Base-by-base conservation (phyloP, 1,140 invertebrate genomes). In the Anastrepha ludens region DNA sequence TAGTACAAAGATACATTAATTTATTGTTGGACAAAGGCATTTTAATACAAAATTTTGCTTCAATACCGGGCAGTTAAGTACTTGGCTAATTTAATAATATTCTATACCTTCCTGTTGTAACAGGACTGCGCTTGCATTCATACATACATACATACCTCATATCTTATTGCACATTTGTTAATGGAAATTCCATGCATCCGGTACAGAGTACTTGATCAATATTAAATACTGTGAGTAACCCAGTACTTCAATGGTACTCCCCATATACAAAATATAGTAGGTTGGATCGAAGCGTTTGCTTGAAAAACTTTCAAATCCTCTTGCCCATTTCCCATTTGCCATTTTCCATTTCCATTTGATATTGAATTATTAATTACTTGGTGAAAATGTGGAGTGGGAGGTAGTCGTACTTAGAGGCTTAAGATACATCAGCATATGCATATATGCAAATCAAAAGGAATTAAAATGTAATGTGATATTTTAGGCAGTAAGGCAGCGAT, bases 401-500 rank as follows among this genome's bases (percentile, higher is more conserved):
- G 65, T 67, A 67, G 29, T 29, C 29, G 0, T 29, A 29, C 65
- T 67, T 67, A 67, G 15, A 11, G 11, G 29, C 65, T 67, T 67
- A 67, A 67, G 65, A 11, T 67, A 41, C 0, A 39, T 29, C 11
- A 20, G 39, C 65, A 20, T 67, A 67, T 67, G 55, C 55, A 13
- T 58, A 58, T 58, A 13, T 58, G 65, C 65, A 11, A 67, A 67
- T 8, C 29, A 67, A 20, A 58, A 58, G 7, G 13, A 11, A 67
- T 41, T 67, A 67, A 29, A 67, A 67, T 67, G 65, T 67, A 67
- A 67, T 67, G 65, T 41, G 65, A 67, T 67, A 67, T 67, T 67
- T 13, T 8, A 8, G 7, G 13, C 39, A 67, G 39, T 67, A 67
- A 67, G 20, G 29, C 29, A 39, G 65, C 39, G 65, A 3, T 39